Base-by-base conservation (phyloP, 2,888 invertebrate genomes). In the Onchidella celtica region DNA sequence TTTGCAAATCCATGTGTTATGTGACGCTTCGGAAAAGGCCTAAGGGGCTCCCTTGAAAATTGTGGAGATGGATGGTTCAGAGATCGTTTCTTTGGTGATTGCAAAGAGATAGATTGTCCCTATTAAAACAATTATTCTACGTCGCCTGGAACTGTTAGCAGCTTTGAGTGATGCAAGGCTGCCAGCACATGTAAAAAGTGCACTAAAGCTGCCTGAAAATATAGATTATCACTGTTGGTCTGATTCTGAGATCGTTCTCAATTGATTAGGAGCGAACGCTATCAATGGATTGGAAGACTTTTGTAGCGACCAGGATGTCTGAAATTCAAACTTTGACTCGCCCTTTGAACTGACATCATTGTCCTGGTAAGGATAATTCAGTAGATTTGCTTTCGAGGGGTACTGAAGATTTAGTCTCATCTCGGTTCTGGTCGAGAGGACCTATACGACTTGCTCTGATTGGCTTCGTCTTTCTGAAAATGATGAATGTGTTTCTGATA, bases 61-160 rank as follows among this genome's bases (percentile, higher is more conserved):
- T 0, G 21, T 79, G 2, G 17, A 27, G 3, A 34, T 27, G 24
- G 32, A 69, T 38, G 78, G 72, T 24, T 17, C n/a, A n/a, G 29
- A 24, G 1, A n/a, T 63, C n/a, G 61, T 40, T 17, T 70, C 78
- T 14, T 70, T 82, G 24, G 72, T 82, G 1, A 74, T 79, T 38
- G 32, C 80, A 2, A 87, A 87, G 81, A 77, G 85, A 14, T 69
- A 84, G 40, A 86, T 88, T 3, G 86, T 88, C 11, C 87, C 87
- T 27, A 14, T 87, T 0, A 87, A 88, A 34, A 36, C 57, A 1
- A 32, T 85, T 2, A 83, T 88, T 21, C 32, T 89, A 6, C 88
- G 88, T 0, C 55, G 85, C 1, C 75, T 89, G 1, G 72, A 72
- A 47, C 29, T 72, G 1, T 11, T 72, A 21, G 72, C 3, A 6